A percentile compares a stretch with the other conserved stretches of the same genome.
Conservation (phyloP, 92 coral and sea anemone species). For the Palythoa grandis region DNA sequence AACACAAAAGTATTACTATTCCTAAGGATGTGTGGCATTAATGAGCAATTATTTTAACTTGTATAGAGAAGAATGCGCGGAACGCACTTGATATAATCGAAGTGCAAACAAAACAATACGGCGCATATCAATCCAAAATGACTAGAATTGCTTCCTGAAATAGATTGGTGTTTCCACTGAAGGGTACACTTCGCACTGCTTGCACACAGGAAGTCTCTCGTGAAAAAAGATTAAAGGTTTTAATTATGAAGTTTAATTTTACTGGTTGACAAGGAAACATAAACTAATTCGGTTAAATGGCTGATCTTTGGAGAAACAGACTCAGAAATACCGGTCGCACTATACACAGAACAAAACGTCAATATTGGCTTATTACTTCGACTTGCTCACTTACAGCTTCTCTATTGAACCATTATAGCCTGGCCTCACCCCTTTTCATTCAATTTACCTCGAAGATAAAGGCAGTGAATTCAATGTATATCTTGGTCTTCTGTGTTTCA, state of each 20-base stretch:
- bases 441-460: constrained; percentile 8
- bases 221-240: background rate
- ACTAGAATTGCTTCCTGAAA: constrained; percentile 38
- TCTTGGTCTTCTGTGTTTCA: background rate
- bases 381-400: background rate
- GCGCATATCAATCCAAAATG: background rate
- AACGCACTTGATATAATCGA: constrained; percentile 35
- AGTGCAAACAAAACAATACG: constrained; percentile 39
- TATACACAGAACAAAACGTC: constrained; percentile 5
- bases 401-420: constrained; percentile 6
- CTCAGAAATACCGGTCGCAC: background rate
- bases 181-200: background rate
- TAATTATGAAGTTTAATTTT: background rate
- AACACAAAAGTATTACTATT: constrained; percentile 40
- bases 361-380: constrained; percentile 14
- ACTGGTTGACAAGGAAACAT: background rate
- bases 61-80: constrained; percentile 39
- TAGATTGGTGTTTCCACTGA: background rate
- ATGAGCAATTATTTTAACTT: constrained; percentile 33
- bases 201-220: background rate
- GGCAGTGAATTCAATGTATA: background rate
- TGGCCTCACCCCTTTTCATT: background rate
- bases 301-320: background rate
- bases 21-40: constrained; percentile 22
- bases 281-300: background rate